These are phyloP conservation scores for Cherax destructor DNA, from an alignment of 1,140 invertebrate species.

Conservation along the genomic window DNA sequence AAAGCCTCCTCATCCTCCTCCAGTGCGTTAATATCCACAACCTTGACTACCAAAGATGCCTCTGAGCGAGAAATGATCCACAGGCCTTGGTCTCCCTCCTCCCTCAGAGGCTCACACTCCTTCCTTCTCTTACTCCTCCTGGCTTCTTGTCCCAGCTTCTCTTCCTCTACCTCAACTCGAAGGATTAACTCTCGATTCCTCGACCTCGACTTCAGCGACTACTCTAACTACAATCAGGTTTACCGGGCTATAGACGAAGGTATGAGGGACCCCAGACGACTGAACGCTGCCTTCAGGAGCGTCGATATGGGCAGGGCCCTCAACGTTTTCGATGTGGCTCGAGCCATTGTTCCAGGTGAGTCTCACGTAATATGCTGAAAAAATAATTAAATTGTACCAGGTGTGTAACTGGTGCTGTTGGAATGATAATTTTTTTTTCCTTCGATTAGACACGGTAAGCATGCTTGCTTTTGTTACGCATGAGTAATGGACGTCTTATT, in stretches of 20 bases:
- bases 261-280: conserved; percentile 35
- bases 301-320: conserved; percentile 37
- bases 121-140: not conserved
- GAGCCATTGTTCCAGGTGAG: conserved; percentile 56
- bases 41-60: no score
- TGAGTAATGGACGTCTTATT: no score
- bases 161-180: conserved; percentile 19
- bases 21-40: no score
- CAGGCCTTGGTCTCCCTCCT: not conserved
- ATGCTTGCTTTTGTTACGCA: no score
- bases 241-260: conserved; percentile 50
- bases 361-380: not conserved
- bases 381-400: not conserved
- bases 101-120: not conserved
- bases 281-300: conserved; percentile 44
- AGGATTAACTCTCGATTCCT: conserved; percentile 50
- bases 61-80: not conserved
- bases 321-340: conserved; percentile 54
- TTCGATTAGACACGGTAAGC: not conserved
- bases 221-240: conserved; percentile 28
- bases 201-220: not conserved
- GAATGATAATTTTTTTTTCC: not conserved
- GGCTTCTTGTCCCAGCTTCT: not conserved
- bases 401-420: not conserved
- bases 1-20: no score